Conservation (phyloP, 2,113 vertebrate genomes). For the Otus sunia region DNA sequence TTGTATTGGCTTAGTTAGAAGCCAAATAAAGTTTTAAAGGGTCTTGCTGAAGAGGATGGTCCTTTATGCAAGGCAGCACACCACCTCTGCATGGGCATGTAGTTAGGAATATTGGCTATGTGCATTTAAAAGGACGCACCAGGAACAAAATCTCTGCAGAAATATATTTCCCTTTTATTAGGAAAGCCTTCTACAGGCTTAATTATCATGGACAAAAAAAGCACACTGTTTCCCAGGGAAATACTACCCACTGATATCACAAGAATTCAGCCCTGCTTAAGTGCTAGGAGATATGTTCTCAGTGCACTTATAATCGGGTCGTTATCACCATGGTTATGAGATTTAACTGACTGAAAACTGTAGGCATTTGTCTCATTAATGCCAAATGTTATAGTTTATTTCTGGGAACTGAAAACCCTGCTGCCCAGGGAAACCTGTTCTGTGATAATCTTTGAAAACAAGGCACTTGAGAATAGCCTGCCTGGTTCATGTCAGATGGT, state of each 20-base stretch:
- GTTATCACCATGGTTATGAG: conserved; percentile 57
- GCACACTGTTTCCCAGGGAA: conserved; percentile 13
- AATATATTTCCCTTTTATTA: neutral
- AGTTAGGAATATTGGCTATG: neutral
- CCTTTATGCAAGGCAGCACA: neutral
- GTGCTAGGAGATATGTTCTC: conserved; percentile 37
- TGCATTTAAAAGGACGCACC: neutral
- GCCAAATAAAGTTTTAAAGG: neutral
- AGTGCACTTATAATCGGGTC: conserved; percentile 11
- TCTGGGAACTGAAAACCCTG: conserved; percentile 20
- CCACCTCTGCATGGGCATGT: neutral
- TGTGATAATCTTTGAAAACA: conserved; percentile 38
- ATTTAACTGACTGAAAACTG: conserved; percentile 48
- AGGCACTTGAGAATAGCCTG: neutral
- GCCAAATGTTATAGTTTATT: conserved; percentile 49
- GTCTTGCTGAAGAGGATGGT: neutral
- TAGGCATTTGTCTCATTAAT: conserved; percentile 58
- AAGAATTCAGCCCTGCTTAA: conserved; percentile 37
- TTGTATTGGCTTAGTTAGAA: neutral
- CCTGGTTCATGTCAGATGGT: neutral
- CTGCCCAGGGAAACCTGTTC: conserved; percentile 16
- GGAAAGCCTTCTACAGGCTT: neutral
- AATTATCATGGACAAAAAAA: conserved; percentile 23
- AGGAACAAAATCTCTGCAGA: neutral
- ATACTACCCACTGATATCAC: conserved; percentile 28